Evolutionary conservation across 2,888 invertebrate species (phyloP).

Genomic region (Parnassius glacialis): DNA sequence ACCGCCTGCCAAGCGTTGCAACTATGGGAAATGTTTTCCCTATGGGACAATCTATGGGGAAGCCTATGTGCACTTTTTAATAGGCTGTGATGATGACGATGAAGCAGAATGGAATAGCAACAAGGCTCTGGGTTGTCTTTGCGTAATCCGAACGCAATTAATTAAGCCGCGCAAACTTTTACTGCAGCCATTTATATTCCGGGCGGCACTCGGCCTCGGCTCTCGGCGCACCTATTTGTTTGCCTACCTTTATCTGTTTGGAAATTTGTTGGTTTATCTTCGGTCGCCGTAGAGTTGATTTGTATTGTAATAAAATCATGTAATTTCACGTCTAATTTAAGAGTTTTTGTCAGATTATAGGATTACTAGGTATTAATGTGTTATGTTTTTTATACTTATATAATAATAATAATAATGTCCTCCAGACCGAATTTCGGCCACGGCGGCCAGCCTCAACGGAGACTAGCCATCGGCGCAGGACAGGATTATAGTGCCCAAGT

Average conservation of each 20-base stretch:
- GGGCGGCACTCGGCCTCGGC: conserved; percentile 34
- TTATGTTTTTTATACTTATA: too few relatives aligned
- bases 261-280: conserved; percentile 30
- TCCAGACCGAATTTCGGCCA: too few relatives aligned
- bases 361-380: too few relatives aligned
- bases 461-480: too few relatives aligned
- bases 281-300: conserved; percentile 6
- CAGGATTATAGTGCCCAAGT: too few relatives aligned
- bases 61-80: too few relatives aligned
- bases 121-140: conserved; percentile 29
- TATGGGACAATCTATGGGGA: too few relatives aligned
- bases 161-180: conserved; percentile 64
- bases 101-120: conserved; percentile 6
- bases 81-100: too few relatives aligned
- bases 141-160: conserved; percentile 67
- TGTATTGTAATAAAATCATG: conserved; percentile 4
- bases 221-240: conserved; percentile 44
- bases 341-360: not conserved
- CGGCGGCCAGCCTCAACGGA: too few relatives aligned
- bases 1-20: too few relatives aligned
- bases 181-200: conserved; percentile 68
- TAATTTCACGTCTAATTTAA: not conserved
- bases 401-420: too few relatives aligned
- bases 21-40: too few relatives aligned
- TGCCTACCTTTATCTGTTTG: conserved; percentile 43